phyloP scores from a whole-genome alignment of 2,113 vertebrate genomes.

The Romanogobio albipinnatus region DNA sequence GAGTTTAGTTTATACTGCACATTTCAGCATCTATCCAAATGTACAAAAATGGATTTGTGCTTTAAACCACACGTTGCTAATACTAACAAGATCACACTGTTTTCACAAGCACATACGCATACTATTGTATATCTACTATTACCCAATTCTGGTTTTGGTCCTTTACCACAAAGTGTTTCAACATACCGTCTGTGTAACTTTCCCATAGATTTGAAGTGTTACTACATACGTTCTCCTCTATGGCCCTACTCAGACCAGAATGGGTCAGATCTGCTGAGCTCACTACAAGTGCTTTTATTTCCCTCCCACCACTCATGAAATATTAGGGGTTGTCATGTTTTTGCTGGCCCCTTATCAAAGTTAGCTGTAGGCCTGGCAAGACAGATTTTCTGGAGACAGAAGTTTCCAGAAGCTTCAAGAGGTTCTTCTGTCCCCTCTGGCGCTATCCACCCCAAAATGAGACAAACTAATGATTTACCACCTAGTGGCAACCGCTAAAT shows the following conservation, averaged over 20 bases:
- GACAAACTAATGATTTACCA: slow-evolving; percentile 64
- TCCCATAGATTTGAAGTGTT: slow-evolving; percentile 4
- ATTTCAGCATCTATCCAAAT: neutral
- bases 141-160: neutral
- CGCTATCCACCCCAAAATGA: slow-evolving; percentile 48
- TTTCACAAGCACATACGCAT: neutral
- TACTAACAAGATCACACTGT: neutral
- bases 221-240: neutral
- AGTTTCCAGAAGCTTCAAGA: slow-evolving; percentile 71
- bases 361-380: slow-evolving; percentile 78
- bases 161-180: slow-evolving; percentile 15
- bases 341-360: slow-evolving; percentile 79
- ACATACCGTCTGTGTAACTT: neutral
- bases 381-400: slow-evolving; percentile 60
- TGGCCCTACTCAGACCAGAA: slow-evolving; percentile 12
- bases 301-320: slow-evolving; percentile 24
- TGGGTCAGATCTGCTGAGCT: slow-evolving; percentile 21
- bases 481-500: slow-evolving; percentile 64
- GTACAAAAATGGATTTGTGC: neutral
- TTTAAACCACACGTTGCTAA: neutral
- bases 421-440: slow-evolving; percentile 64
- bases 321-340: slow-evolving; percentile 77
- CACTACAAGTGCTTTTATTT: slow-evolving; percentile 31
- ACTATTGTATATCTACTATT: neutral
- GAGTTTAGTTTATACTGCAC: neutral